Evolutionary conservation across 2,797 vertebrate species (phyloP).

Genomic region (Malurus leucopterus): DNA sequence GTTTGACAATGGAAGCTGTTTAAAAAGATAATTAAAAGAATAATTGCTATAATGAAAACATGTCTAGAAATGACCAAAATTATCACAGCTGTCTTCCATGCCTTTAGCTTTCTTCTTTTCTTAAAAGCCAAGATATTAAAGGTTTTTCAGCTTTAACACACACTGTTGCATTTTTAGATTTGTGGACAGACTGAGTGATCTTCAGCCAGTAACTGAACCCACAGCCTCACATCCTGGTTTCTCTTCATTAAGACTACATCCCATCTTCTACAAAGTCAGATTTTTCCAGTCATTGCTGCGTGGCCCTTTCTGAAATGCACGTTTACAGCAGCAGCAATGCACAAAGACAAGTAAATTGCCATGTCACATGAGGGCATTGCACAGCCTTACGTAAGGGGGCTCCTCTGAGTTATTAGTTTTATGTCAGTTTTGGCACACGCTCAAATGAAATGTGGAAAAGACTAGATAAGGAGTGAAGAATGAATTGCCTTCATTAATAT

Average conservation of each 20-base stretch:
- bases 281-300: slow-evolving; percentile 9
- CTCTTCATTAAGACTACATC: slow-evolving; percentile 26
- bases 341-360: slow-evolving; percentile 5
- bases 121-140: slow-evolving; percentile 51
- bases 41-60: slow-evolving; percentile 17
- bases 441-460: background rate
- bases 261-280: slow-evolving; percentile 15
- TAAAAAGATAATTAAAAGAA: slow-evolving; percentile 28
- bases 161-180: slow-evolving; percentile 55
- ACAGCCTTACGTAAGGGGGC: background rate
- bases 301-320: slow-evolving; percentile 35
- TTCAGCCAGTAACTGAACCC: slow-evolving; percentile 47
- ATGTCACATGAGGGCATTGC: background rate
- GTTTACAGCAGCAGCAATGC: slow-evolving; percentile 32
- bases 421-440: background rate
- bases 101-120: slow-evolving; percentile 50
- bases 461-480: background rate
- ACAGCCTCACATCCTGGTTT: slow-evolving; percentile 18
- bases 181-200: slow-evolving; percentile 65
- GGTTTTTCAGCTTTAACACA: slow-evolving; percentile 55
- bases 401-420: background rate
- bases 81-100: slow-evolving; percentile 36
- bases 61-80: background rate
- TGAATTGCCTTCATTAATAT: background rate
- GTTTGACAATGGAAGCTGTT: background rate